Conservation (phyloP, 1,140 invertebrate genomes). For the Dinothrombium tinctorium region DNA sequence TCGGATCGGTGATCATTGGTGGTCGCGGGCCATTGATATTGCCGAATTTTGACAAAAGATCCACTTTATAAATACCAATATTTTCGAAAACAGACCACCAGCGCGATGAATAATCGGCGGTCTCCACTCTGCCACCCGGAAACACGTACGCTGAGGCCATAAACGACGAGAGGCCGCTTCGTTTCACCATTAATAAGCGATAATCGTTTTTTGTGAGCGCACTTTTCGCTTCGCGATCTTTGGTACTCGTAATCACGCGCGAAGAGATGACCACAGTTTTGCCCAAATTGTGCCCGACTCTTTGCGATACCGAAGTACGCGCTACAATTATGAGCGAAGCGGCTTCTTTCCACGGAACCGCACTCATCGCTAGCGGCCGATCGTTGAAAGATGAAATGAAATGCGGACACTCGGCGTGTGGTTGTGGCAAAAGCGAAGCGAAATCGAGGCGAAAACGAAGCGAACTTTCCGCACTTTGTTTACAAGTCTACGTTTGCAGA, state of each 20-base stretch:
- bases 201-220: constrained; percentile 18
- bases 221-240: no score
- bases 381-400: no score
- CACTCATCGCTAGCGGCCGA: no score
- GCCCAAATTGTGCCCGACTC: constrained; percentile 13
- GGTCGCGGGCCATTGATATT: constrained; percentile 13
- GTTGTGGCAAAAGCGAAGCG: no score
- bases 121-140: constrained; percentile 44
- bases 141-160: constrained; percentile 52
- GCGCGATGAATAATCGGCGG: constrained; percentile 35
- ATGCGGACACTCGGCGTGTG: no score
- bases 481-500: no score
- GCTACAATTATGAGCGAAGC: constrained; percentile 22
- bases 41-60: constrained; percentile 6
- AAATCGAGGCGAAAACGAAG: no score
- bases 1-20: constrained; percentile 14
- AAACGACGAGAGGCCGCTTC: constrained; percentile 33
- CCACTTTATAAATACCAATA: constrained; percentile 9
- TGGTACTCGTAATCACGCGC: no score
- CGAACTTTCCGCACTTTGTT: no score
- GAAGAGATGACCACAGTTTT: constrained; percentile 6
- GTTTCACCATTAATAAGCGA: constrained; percentile 36
- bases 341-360: constrained; percentile 21
- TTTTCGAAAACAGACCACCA: constrained; percentile 40
- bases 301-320: constrained; percentile 14